These are phyloP conservation scores for Triplophysa tibetana DNA, from an alignment of 2,113 vertebrate species.

Conservation along the genomic window DNA sequence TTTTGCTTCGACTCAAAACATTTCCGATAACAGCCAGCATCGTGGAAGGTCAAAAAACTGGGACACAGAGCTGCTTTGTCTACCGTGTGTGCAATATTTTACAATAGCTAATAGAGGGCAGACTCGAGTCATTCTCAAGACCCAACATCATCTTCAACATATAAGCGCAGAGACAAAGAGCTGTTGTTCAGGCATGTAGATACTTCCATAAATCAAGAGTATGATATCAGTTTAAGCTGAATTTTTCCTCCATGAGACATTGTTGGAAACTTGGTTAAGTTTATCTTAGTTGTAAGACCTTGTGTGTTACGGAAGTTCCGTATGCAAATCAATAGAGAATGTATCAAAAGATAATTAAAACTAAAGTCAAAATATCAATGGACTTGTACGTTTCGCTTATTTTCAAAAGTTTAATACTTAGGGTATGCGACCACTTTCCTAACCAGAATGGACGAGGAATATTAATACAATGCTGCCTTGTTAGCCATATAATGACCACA, in stretches of 20 bases:
- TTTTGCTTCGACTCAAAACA: background rate
- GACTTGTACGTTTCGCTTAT: too few relatives aligned
- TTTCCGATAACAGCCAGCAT: background rate
- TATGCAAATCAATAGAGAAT: too few relatives aligned
- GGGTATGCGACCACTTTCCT: too few relatives aligned
- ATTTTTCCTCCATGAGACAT: background rate
- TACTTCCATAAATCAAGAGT: constrained; percentile 8
- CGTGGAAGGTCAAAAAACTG: constrained; percentile 35
- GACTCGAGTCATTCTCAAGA: background rate
- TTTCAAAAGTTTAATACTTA: too few relatives aligned
- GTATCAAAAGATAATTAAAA: too few relatives aligned
- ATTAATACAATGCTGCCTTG: too few relatives aligned
- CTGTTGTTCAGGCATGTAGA: constrained; percentile 41
- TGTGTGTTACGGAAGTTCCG: too few relatives aligned
- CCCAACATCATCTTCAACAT: background rate
- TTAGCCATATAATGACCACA: background rate
- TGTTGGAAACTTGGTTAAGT: background rate
- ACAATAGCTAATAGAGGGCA: constrained; percentile 16
- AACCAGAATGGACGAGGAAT: background rate
- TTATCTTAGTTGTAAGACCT: background rate
- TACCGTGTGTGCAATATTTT: background rate
- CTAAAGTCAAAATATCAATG: too few relatives aligned
- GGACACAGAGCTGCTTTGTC: constrained; percentile 31
- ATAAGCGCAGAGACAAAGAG: constrained; percentile 39
- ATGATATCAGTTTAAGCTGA: constrained; percentile 10